Evolutionary conservation across 2,888 invertebrate genomes (phyloP).

Genomic region (Hyposoter didymator): DNA sequence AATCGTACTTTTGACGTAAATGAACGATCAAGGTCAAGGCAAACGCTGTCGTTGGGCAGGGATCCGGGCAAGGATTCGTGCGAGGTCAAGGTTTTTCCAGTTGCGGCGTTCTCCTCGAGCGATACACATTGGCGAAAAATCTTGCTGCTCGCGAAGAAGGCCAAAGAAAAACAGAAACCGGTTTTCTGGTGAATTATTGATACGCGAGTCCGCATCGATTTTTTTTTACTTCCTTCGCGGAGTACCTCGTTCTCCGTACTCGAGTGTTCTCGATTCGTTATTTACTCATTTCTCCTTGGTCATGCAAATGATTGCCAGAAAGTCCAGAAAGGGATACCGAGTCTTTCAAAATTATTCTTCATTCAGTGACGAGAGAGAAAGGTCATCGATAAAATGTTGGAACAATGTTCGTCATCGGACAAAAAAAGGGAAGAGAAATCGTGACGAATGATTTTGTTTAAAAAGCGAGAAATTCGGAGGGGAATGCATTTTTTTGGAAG

Average conservation of each 20-base stretch:
- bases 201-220: not conserved
- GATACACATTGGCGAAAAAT: constrained; percentile 7
- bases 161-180: constrained; percentile 17
- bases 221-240: constrained; percentile 2
- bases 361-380: not conserved
- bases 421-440: not conserved
- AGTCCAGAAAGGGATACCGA: not conserved
- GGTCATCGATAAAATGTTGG: not conserved
- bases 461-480: not conserved
- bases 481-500: not conserved
- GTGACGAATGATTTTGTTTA: not conserved
- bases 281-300: not conserved
- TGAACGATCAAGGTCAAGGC: constrained; percentile 68
- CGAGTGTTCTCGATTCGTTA: not conserved
- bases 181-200: constrained; percentile 28
- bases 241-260: not conserved
- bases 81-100: constrained; percentile 73
- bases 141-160: not conserved
- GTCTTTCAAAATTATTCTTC: not conserved
- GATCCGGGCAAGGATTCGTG: constrained; percentile 58
- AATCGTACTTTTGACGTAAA: not conserved
- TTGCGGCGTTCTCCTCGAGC: constrained; percentile 6
- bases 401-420: not conserved
- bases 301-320: not conserved
- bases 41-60: constrained; percentile 52